Evolutionary conservation across 92 coral and sea anemone genomes (phyloP).

Genomic region (Chrysogorgia sp.): DNA sequence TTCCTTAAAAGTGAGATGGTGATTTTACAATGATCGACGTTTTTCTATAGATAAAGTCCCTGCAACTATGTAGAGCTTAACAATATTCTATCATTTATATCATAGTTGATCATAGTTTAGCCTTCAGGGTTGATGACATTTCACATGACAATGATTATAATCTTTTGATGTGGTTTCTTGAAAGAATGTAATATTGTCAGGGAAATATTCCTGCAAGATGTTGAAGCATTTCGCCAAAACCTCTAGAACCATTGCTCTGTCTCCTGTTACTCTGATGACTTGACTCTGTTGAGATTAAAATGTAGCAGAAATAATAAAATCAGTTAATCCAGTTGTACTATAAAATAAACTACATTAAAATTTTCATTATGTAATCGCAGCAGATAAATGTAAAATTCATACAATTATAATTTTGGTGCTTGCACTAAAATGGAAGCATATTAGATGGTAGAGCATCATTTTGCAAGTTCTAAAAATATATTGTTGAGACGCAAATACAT

Average conservation of each 20-base stretch:
- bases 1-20: no score
- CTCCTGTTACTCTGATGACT: slow-evolving; percentile 7
- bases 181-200: slow-evolving; percentile 17
- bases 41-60: no score
- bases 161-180: slow-evolving; percentile 11
- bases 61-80: no score
- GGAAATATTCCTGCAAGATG: slow-evolving; percentile 19
- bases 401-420: no score
- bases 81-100: no score
- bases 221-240: background rate
- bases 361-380: background rate
- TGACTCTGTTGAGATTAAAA: slow-evolving; percentile 1
- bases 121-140: slow-evolving; percentile 27
- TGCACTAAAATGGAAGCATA: no score
- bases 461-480: no score
- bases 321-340: background rate
- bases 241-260: background rate
- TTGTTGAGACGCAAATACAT: no score
- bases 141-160: slow-evolving; percentile 23
- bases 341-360: background rate
- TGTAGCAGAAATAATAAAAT: background rate
- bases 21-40: no score
- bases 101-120: no score
- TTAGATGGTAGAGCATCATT: no score
- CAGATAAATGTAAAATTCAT: background rate